Base-by-base conservation (phyloP, 2,888 invertebrate species). In the Portevinia maculata region DNA sequence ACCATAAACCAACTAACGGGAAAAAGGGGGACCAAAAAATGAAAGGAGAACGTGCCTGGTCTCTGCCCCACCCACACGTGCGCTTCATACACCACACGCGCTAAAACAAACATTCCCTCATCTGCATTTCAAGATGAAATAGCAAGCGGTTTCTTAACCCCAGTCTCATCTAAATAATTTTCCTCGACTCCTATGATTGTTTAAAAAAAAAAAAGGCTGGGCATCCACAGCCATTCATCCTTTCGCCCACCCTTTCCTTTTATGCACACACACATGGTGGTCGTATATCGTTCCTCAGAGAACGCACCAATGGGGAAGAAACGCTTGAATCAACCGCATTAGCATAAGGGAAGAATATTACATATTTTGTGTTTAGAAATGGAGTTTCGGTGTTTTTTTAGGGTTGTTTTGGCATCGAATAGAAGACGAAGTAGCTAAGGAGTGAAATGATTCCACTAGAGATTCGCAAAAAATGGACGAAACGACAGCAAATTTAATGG, bases 31-130 rank as follows among this genome's bases (percentile, higher is more conserved):
- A 44, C 46, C 65, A 7, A 65, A 67, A 76, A 71, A 62, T 48
- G 65, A 78, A 83, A 67, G 83, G 78, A 81, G 83, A 83, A 83
- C 78, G 83, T 83, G 83, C 78, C 67, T 65, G 71, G 71, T 62
- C 44, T 78, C 69, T 73, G 83, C 62, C 67, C 83, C 83, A 78
- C 83, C 78, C 83, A 67, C 60, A 81, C 57, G 52, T 57, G 62
- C 53, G 62, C 55, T 39, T 60, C 11, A 21, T 17, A 57, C 57
- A 41, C 53, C 24, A 73, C 65, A 74, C 64, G 37, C 74, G 69
- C 60, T 62, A 70, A 65, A 76, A 78, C 75, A 83, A 71, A 81
- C 65, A 73, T 70, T 70, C 59, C 24, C 60, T 83, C 78, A 83
- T 83, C 78, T 83, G 78, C 83, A 78, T 83, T 83, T 65, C 67